These are phyloP conservation scores for Aleiodes leptofemur DNA, from an alignment of 2,888 invertebrate genomes.

Conservation along the genomic window DNA sequence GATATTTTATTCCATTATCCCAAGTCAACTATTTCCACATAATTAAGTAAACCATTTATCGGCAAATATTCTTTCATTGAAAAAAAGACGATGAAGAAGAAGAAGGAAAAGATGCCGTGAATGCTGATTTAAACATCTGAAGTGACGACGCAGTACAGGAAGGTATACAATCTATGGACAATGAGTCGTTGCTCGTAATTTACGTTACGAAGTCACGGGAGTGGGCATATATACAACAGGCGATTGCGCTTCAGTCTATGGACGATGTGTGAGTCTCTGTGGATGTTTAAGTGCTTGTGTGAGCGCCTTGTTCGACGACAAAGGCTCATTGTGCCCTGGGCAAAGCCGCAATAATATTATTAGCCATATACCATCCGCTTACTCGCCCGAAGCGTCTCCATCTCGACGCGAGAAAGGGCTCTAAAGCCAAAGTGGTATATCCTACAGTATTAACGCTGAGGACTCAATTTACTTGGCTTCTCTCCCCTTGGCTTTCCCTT, in stretches of 20 bases:
- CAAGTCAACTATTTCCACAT: constrained; percentile 34
- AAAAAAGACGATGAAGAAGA: neutral
- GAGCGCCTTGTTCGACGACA: constrained; percentile 58
- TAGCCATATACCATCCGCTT: constrained; percentile 56
- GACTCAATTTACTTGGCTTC: constrained; percentile 65
- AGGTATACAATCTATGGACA: constrained; percentile 51
- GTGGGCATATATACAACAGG: constrained; percentile 40
- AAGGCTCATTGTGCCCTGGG: constrained; percentile 68
- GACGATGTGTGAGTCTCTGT: constrained; percentile 33
- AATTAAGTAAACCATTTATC: constrained; percentile 33
- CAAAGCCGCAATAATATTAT: constrained; percentile 66
- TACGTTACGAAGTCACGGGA: constrained; percentile 56
- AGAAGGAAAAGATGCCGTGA: constrained; percentile 2
- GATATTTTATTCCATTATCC: constrained; percentile 33
- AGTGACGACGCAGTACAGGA: constrained; percentile 25
- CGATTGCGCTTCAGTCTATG: constrained; percentile 40
- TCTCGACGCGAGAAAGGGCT: constrained; percentile 35
- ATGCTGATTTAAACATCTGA: constrained; percentile 19
- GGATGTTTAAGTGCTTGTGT: constrained; percentile 47
- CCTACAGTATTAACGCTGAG: constrained; percentile 53
- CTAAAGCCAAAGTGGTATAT: constrained; percentile 42
- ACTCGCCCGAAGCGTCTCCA: constrained; percentile 32
- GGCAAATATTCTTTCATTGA: neutral
- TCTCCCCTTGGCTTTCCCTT: constrained; percentile 52
- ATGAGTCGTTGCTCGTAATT: constrained; percentile 60